A percentile compares a stretch with the other conserved stretches of the same genome.
Evolutionary conservation across 2,113 vertebrate species (phyloP).

Genomic region (Bos indicus): DNA sequence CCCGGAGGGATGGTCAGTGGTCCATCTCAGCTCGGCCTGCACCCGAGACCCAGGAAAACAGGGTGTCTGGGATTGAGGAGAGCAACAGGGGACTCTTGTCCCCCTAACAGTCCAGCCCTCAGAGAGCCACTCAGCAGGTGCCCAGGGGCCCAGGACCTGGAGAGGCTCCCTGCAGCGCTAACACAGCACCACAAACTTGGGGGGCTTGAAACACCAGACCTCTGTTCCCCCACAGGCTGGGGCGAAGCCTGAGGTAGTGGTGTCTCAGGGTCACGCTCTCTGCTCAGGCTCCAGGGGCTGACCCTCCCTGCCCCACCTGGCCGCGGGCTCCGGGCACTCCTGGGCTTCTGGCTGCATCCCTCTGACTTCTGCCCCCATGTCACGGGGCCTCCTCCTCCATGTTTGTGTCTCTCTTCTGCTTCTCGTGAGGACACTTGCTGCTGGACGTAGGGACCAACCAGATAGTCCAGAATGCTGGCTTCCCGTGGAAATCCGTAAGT

Average conservation of each 20-base stretch:
- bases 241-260: fast-evolving
- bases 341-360: fast-evolving
- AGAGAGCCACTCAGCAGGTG: fast-evolving
- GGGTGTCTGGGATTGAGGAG: fast-evolving
- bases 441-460: background rate
- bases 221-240: fast-evolving
- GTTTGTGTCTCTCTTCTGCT: background rate
- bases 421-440: background rate
- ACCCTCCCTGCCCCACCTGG: background rate
- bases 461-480: background rate
- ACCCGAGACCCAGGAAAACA: fast-evolving
- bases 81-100: fast-evolving
- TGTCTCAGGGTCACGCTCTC: fast-evolving
- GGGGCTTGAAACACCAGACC: fast-evolving
- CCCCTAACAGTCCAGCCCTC: fast-evolving
- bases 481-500: fast-evolving
- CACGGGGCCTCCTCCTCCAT: fast-evolving
- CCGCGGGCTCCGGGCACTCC: fast-evolving
- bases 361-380: fast-evolving
- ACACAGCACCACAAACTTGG: fast-evolving
- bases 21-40: fast-evolving
- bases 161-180: fast-evolving
- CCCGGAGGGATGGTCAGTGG: fast-evolving
- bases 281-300: fast-evolving
- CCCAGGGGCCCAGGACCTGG: background rate